Evolutionary conservation across 2,113 vertebrate species (phyloP).

Genomic region (Lagopus leucura): DNA sequence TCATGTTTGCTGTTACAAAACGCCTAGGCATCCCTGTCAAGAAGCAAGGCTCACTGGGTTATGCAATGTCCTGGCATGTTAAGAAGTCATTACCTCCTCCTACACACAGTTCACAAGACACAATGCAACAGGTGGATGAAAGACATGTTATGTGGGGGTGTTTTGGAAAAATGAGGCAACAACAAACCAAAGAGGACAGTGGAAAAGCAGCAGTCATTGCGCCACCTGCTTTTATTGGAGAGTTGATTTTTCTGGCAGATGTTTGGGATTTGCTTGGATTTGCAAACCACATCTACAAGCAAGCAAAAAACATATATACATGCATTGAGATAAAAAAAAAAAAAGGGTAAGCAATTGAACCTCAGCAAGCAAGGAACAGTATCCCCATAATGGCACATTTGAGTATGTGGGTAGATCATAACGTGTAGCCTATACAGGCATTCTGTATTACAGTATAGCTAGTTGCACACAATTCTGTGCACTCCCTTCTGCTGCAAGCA

Average conservation of each 20-base stretch:
- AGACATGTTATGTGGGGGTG: background rate
- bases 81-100: background rate
- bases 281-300: background rate
- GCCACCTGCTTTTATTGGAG: background rate
- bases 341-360: too few species aligned
- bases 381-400: background rate
- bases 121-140: constrained; percentile 43
- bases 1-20: background rate
- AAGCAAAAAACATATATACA: background rate
- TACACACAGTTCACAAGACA: background rate
- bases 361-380: background rate
- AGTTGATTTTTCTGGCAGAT: background rate
- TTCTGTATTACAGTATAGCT: background rate
- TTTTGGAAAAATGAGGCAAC: constrained; percentile 50
- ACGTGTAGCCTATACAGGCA: background rate
- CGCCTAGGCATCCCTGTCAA: background rate
- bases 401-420: background rate
- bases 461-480: background rate
- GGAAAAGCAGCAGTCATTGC: constrained; percentile 22
- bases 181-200: constrained; percentile 13
- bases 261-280: background rate
- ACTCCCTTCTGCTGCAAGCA: background rate
- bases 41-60: background rate
- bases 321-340: background rate
- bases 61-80: background rate